Base-by-base conservation (phyloP, 2,888 invertebrate genomes). In the Leptinotarsa peninsularis region DNA sequence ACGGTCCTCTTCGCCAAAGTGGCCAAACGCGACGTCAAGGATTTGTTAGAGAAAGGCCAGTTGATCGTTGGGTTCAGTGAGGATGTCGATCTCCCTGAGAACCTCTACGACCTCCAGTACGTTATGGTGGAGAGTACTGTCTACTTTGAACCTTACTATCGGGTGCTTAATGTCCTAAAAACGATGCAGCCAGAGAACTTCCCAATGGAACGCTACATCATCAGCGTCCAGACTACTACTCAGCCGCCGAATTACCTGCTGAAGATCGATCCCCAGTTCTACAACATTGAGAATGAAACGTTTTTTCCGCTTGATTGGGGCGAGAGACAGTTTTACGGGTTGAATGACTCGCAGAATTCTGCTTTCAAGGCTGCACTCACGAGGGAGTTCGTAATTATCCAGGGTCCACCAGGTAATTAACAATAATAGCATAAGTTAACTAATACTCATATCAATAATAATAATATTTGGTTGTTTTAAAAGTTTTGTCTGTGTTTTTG, bases 61-160 rank as follows among this genome's bases (percentile, higher is more conserved):
- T 82, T 91, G 17, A 88, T 89, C 14, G 89, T 90, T 43, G 87
- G 88, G 13, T 82, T 80, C 66, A 63, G 77, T 43, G 70, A 71
- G 4, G 74, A 67, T n/a, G 68, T 78, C 27, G 52, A 23, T 4
- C n/a, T 76, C 18, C 73, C 75, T 14, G 54, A 63, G 33, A 71
- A 74, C 49, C 52, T 67, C 17, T 60, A 75, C 5, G 52, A 73
- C 27, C 49, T 93, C 4, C 85, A 84, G 50, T 87, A 91, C 43
- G 93, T 93, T 58, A 94, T 96, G 94, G 91, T 94, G 3, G 95
- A 96, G 85, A 93, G 94, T 70, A 92, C 92, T 70, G 92, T 94
- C 0, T 96, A 93, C 86, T 95, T 96, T 84, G 96, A 96, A 84
- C 94, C 96, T 0, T 96, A 96, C 84, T 90, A 93, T 78, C 92